These are phyloP conservation scores for Cistogaster globosa DNA, from an alignment of 2,888 invertebrate species.

Conservation along the genomic window DNA sequence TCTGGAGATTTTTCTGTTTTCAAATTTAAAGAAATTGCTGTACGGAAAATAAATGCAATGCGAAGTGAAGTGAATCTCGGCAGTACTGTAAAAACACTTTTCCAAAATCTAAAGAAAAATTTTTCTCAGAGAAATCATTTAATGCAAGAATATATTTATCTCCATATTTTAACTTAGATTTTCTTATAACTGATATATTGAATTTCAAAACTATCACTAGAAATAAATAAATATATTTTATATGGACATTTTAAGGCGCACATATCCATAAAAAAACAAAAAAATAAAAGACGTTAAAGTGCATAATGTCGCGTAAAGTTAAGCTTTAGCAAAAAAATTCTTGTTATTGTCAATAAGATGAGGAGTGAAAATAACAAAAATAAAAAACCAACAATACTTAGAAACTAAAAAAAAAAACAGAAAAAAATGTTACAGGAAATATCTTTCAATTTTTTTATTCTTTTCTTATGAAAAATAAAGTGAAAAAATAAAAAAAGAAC, in stretches of 20 bases:
- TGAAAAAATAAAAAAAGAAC: constrained; percentile 36
- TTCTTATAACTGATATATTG: too few relatives aligned
- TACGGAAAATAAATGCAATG: too few relatives aligned
- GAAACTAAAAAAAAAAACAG: constrained; percentile 54
- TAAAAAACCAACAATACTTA: constrained; percentile 21
- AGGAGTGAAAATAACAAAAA: constrained; percentile 12
- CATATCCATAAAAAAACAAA: background rate
- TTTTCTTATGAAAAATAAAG: constrained; percentile 31
- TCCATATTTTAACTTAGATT: too few relatives aligned
- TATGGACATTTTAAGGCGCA: background rate
- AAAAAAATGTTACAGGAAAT: constrained; percentile 67
- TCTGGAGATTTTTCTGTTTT: too few relatives aligned
- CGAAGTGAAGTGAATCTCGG: too few relatives aligned
- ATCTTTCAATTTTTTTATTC: constrained; percentile 42
- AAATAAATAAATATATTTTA: too few relatives aligned
- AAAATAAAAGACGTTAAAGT: constrained; percentile 25
- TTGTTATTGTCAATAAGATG: constrained; percentile 47
- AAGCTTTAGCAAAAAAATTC: constrained; percentile 28
- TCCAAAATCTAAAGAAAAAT: too few relatives aligned
- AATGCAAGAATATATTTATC: too few relatives aligned
- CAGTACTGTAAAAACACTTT: too few relatives aligned
- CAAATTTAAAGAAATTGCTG: too few relatives aligned
- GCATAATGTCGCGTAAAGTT: constrained; percentile 51
- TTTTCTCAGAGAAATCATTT: too few relatives aligned
- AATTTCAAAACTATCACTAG: too few relatives aligned